Evolutionary conservation across 1,140 invertebrate genomes (phyloP), one percentile per base, ranked within the genome.

Genomic region (Hydropsyche tenuis): DNA sequence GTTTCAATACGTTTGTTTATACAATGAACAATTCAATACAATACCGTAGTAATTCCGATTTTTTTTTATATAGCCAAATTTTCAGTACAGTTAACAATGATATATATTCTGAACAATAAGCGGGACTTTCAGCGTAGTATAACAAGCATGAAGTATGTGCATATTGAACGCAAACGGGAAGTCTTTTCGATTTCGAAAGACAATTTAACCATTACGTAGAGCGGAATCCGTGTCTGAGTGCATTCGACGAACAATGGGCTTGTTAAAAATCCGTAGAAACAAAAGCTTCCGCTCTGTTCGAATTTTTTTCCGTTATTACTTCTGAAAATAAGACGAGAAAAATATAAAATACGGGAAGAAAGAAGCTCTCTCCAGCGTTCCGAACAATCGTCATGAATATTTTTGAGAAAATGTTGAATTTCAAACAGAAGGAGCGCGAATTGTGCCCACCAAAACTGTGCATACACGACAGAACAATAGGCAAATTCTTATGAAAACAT

Each of bases 221-320:
- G 56, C 20, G 23, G 56, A 60, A 60, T 60, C 22, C 56, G 56
- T 60, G 56, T 60, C 56, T 60, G 56, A 60, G 56, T 60, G 56
- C 56, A 60, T 60, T 60, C 23, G 22, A 27, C 56, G 56, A 60
- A 60, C 56, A 60, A 60, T 60, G 56, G 56, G 23, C 56, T 60
- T 60, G 56, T 60, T 60, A 60, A 60, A 60, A 60, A 60, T 60
- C 56, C 23, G 20, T 20, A 60, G 56, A 60, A 25, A 60, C 56
- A 60, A 60, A 60, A 60, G 56, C 18, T 23, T 60, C 23, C 45
- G 12, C 12, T 14, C 45, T 14, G 45, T 48, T 48, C 45, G 45
- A n/a, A 12, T 12, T 48, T 48, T 16, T 48, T 16, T 48, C 30
- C 30, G 30, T 37, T 37, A 37, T 37, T 37, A 37, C 30, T 37